Base-by-base conservation (phyloP, 2,888 invertebrate species). In the Agonopterix subpropinquella region DNA sequence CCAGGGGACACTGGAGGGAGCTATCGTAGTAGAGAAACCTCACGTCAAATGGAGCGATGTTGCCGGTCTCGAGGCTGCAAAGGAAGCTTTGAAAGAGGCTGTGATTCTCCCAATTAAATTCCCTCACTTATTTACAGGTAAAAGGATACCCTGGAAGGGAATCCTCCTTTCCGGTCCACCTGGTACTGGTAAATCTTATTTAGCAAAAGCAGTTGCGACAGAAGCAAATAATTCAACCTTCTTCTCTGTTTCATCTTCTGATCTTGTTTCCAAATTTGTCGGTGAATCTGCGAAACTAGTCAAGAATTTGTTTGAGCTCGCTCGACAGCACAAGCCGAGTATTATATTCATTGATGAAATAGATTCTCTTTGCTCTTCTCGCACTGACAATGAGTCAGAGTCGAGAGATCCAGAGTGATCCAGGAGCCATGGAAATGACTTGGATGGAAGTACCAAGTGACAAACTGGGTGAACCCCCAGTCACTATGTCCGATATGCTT, bases 121-220 rank as follows among this genome's bases (percentile, higher is more conserved):
- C 76, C 99, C 99, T 28, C 98, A 99, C 80, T 89, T 99, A 11
- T 99, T 99, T 74, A 98, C 98, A 51, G 99, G 99, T 5, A 98
- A 98, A 78, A 92, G 99, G 69, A 97, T 98, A 80, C 99, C 99
- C 10, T 99, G 99, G 99, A 97, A 97, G 84, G 99, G 99, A 60
- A 99, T 99, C 63, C 86, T 99, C 15, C 88, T 99, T 9, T 99
- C 98, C 87, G 99, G 99, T 89, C 99, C 99, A 43, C 99, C 99
- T 67, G 99, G 99, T 88, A 99, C 99, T 55, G 99, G 99, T 87
- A 99, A 99, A 91, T 99, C 99, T 18, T 99, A 95, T 80, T 89
- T 99, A 69, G 99, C 99, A 2, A 99, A 99, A 84, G 99, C 99
- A 42, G 99, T 99, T 2, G 99, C 99, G 5, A 99, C 99, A n/a